phyloP scores from a whole-genome alignment of 2,113 vertebrate genomes.

The Pterocles gutturalis region DNA sequence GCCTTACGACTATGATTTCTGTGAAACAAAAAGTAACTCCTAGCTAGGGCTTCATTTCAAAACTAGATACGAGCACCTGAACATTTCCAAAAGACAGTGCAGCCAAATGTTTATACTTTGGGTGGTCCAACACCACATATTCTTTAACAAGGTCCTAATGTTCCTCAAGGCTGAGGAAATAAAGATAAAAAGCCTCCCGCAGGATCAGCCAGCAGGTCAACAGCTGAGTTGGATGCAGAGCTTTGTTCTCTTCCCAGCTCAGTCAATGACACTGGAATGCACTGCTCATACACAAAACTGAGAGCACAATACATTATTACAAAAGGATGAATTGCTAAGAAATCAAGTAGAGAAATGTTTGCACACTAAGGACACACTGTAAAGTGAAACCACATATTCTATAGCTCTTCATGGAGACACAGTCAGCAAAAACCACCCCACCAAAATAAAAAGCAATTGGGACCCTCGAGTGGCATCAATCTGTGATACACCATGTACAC shows the following conservation, averaged over 20 bases:
- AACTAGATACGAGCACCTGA: rapidly evolving
- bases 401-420: neutral
- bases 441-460: neutral
- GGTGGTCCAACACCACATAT: neutral
- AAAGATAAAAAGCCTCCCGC: neutral
- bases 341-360: neutral
- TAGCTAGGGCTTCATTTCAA: neutral
- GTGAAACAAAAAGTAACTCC: neutral
- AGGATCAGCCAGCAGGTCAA: neutral
- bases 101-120: neutral
- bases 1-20: neutral
- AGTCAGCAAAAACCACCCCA: neutral
- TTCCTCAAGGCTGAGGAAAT: neutral
- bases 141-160: neutral
- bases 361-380: neutral
- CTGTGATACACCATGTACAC: neutral
- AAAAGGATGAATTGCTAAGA: neutral
- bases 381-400: neutral
- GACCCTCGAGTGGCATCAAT: neutral
- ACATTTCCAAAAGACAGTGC: neutral
- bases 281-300: neutral
- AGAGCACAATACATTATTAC: neutral
- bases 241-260: neutral
- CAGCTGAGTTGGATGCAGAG: neutral
- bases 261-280: neutral